Conservation (phyloP, 2,888 invertebrate genomes). For the Parascotia fuliginaria region DNA sequence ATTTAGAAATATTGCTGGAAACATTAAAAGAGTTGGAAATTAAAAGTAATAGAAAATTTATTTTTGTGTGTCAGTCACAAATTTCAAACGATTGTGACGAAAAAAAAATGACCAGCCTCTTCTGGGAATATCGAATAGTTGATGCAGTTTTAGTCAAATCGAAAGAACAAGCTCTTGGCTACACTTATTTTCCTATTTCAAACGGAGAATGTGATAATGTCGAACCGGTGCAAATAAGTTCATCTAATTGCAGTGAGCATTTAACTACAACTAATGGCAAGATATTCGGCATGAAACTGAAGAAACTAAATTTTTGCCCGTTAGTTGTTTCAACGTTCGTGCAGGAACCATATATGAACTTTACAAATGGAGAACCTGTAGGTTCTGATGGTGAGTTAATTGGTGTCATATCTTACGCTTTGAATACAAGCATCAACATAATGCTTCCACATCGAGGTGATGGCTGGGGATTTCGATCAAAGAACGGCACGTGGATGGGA, state of each 20-base stretch:
- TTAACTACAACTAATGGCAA: constrained; percentile 28
- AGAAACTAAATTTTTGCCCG: constrained; percentile 61
- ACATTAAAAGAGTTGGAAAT: constrained; percentile 55
- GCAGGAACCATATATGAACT: constrained; percentile 65
- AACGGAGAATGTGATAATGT: constrained; percentile 54
- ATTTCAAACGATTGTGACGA: constrained; percentile 58
- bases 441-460: constrained; percentile 60
- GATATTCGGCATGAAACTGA: constrained; percentile 60
- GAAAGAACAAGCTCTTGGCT: constrained; percentile 45
- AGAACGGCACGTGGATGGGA: constrained; percentile 68
- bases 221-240: constrained; percentile 50
- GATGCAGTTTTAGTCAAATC: constrained; percentile 64
- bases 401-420: constrained; percentile 51
- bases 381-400: constrained; percentile 72
- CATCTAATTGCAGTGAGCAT: constrained; percentile 34
- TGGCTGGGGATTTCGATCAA: constrained; percentile 66
- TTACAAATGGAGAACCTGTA: constrained; percentile 51
- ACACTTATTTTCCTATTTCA: constrained; percentile 58
- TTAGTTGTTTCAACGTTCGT: constrained; percentile 66
- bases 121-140: constrained; percentile 65
- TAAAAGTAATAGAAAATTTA: constrained; percentile 66
- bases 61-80: constrained; percentile 64
- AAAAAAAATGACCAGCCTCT: constrained; percentile 47
- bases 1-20: constrained; percentile 51
- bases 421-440: constrained; percentile 63